Base-by-base conservation (phyloP, 2,888 invertebrate species). In the Torymus aiolomorphi region DNA sequence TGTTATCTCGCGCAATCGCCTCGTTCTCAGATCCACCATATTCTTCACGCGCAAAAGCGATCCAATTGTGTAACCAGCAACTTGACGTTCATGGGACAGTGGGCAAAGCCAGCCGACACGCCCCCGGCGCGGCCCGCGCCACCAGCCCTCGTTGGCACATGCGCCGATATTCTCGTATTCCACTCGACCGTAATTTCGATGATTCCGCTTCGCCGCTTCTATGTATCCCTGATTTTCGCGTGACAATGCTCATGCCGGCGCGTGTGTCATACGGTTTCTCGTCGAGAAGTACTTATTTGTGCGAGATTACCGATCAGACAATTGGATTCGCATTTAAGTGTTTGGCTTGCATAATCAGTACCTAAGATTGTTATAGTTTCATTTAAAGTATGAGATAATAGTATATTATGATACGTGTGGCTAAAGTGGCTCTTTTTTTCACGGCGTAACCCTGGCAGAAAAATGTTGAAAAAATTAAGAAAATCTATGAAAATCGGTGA, bases 1-100 rank as follows among this genome's bases (percentile, higher is more conserved):
- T 5, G 2, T 31, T 31, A 31, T 31, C 31, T 1, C 31, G 3
- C 2, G 31, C 31, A 5, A 31, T 31, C 4, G 57, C 10, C 57
- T 57, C 49, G 0, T n/a, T 3, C 16, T 31, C 59, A 4, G 42
- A 18, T 10, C 2, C 24, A 24, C 18, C 65, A 14, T n/a, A 10
- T 14, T 49, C 14, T n/a, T 1, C 31, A 13, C 49, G 0, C 49
- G 8, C 67, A n/a, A 51, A 16, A 2, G 11, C 16, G 49, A 31
- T 67, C 82, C 76, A 80, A 82, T 82, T 76, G 82, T 80, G 80
- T 82, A 31, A 31, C 31, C 31, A 83, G 84, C 83, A 42, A 24
- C 13, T 84, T 85, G 84, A 87, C 84, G 87, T 87, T 87, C 86
- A 87, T 86, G 87, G 88, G 86, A 86, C 87, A 84, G 83, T 86